Base-by-base conservation (phyloP, 2,888 invertebrate genomes). In the Proisotoma minuta region DNA sequence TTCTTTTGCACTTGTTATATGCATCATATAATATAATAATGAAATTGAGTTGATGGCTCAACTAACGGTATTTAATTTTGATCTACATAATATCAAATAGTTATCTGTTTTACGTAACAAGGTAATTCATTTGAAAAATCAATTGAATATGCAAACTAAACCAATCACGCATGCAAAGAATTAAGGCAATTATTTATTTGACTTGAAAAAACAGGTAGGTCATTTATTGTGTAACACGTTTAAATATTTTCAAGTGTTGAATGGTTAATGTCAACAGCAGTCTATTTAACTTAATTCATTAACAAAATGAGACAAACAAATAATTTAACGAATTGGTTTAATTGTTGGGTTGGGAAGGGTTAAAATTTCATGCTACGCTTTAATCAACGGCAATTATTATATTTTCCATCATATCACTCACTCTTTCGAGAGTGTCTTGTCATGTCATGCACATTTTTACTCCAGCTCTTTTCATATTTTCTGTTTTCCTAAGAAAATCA, bases 311-410 rank as follows among this genome's bases (percentile, higher is more conserved):
- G n/a, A n/a, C n/a, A 18, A 54, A 54, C 53, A 54, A 54, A 54
- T 54, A 39, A 54, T n/a, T 22, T 54, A 54, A 54, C 39, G 34
- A 54, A 22, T 54, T 34, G 34, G 18, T 34, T 29, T 39, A 29
- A 34, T 43, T 43, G 43, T 43, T 43, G 43, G 43, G 34, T 59
- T 59, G 27, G 53, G 47, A 27, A 48, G 28, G 20, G n/a, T 47
- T 34, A 40, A 18, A 26, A 49, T 58, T 47, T 27, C 29, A 53
- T 60, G 48, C 34, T 54, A 18, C 34, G 22, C 23, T 54, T 54
- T 54, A 34, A 54, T 54, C 3, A 54, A 54, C 39, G 23, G 39
- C 23, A 54, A 54, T 54, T 54, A 54, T 54, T 39, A 8, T 8
- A 54, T 34, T 29, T 39, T 39, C 39, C 20, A 54, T 26, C 50